Percentiles rank a stretch among this genome's conserved stretches.
phyloP scores from a whole-genome alignment of 2,797 vertebrate genomes.

The Lophius americanus region DNA sequence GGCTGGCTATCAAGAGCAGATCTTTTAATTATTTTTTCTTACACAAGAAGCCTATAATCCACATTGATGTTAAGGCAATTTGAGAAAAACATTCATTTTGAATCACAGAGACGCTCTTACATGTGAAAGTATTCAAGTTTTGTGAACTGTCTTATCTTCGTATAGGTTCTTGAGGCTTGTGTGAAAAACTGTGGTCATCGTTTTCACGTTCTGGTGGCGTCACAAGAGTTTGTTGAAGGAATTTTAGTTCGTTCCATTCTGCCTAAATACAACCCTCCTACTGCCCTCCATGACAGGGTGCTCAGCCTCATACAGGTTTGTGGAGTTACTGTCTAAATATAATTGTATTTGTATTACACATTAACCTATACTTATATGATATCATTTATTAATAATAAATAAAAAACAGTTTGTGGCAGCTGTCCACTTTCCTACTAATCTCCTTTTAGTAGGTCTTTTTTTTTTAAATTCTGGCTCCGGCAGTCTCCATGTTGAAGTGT shows the following conservation, averaged over 20 bases:
- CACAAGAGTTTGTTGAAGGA: slow-evolving; percentile 93
- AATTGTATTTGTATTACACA: no score
- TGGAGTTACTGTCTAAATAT: background rate
- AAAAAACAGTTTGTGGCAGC: no score
- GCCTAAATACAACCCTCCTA: slow-evolving; percentile 94
- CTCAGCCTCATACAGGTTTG: slow-evolving; percentile 95
- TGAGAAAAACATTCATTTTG: background rate
- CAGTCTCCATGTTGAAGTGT: no score
- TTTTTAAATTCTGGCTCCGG: no score
- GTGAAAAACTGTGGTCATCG: slow-evolving; percentile 98
- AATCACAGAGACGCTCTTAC: background rate
- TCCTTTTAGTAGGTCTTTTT: no score
- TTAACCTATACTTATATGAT: no score
- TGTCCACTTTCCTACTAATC: no score
- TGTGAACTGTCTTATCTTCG: background rate
- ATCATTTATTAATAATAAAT: no score
- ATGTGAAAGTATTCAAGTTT: background rate
- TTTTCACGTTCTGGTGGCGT: slow-evolving; percentile 91
- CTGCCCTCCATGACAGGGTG: slow-evolving; percentile 90
- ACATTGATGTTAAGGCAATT: background rate
- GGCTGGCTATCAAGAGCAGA: background rate
- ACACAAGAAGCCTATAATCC: slow-evolving; percentile 5
- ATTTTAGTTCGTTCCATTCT: slow-evolving; percentile 93
- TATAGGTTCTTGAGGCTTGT: slow-evolving; percentile 93
- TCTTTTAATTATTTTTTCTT: background rate